phyloP scores from a whole-genome alignment of 2,888 invertebrate species.

The Hermaeophaga mercurialis region DNA sequence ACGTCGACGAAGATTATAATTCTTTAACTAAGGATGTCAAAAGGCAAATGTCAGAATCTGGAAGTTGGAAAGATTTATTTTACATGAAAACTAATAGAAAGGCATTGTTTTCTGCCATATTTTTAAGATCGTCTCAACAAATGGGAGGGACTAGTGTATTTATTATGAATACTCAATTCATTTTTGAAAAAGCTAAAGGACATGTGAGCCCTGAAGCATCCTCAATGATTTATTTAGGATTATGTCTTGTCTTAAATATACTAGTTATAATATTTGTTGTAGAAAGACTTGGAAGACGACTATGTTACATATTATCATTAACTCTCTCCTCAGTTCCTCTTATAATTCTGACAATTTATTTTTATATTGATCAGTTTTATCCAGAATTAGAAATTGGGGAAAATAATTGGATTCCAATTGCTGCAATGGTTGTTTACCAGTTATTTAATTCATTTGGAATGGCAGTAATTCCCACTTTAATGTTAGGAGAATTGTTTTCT shows the following conservation, averaged over 20 bases:
- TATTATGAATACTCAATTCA: constrained; percentile 45
- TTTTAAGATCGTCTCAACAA: constrained; percentile 47
- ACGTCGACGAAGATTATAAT: constrained; percentile 44
- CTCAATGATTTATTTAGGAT: constrained; percentile 40
- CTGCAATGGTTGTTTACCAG: constrained; percentile 46
- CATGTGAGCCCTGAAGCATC: constrained; percentile 34
- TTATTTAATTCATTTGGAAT: constrained; percentile 44
- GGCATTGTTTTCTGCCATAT: constrained; percentile 44
- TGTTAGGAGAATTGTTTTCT: constrained; percentile 50
- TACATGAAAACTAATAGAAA: constrained; percentile 45
- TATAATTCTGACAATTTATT: constrained; percentile 37
- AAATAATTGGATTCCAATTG: constrained; percentile 48
- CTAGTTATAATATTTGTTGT: constrained; percentile 38
- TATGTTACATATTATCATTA: constrained; percentile 41
- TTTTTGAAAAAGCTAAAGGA: constrained; percentile 50
- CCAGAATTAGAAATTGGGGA: constrained; percentile 36
- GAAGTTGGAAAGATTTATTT: constrained; percentile 48
- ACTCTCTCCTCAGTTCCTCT: constrained; percentile 39
- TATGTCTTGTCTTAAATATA: constrained; percentile 35
- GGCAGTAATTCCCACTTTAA: constrained; percentile 47
- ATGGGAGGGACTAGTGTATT: constrained; percentile 46
- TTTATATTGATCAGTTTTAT: constrained; percentile 40
- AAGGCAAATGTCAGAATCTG: constrained; percentile 49
- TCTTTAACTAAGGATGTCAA: constrained; percentile 43
- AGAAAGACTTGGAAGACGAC: constrained; percentile 42